phyloP scores from a whole-genome alignment of 2,113 vertebrate genomes.

The Bungarus multicinctus region DNA sequence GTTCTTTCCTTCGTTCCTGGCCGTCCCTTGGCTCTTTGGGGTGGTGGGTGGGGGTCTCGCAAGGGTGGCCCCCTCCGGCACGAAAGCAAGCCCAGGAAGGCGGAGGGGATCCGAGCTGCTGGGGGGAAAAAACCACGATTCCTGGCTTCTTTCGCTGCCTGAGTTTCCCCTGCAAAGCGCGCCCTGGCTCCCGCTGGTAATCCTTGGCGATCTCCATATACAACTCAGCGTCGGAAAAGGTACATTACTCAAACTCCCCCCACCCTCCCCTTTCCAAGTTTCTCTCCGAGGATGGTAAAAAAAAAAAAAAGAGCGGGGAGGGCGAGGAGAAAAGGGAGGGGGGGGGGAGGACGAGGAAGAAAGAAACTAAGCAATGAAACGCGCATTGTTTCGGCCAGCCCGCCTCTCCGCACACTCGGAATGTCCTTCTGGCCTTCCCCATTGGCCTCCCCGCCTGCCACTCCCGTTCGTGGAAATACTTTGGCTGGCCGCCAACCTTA shows the following conservation, averaged over 20 bases:
- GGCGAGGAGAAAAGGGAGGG: no score
- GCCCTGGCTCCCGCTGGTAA: conserved; percentile 55
- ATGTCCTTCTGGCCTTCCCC: background rate
- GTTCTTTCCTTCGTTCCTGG: background rate
- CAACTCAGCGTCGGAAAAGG: conserved; percentile 79
- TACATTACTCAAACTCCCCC: conserved; percentile 63
- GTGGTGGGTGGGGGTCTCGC: conserved; percentile 40
- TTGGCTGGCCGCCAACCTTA: conserved; percentile 83
- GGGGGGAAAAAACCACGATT: conserved; percentile 57
- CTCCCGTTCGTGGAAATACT: conserved; percentile 76
- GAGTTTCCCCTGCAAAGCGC: conserved; percentile 73
- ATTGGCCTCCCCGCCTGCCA: conserved; percentile 74
- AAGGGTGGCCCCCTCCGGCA: conserved; percentile 53
- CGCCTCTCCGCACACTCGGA: conserved; percentile 61
- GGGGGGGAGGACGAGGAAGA: background rate
- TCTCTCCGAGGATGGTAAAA: conserved; percentile 70
- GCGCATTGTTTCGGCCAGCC: conserved; percentile 83
- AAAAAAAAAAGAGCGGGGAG: conserved; percentile 63
- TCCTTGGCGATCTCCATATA: conserved; percentile 81
- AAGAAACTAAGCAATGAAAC: conserved; percentile 79
- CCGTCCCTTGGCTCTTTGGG: background rate
- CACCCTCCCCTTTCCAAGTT: conserved; percentile 67
- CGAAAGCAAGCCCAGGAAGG: conserved; percentile 46
- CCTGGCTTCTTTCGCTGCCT: conserved; percentile 24
- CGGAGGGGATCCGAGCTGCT: conserved; percentile 64